Evolutionary conservation across 2,113 vertebrate genomes (phyloP), one percentile per base, ranked within the genome.

Genomic region (Nothocercus nigrocapillus): DNA sequence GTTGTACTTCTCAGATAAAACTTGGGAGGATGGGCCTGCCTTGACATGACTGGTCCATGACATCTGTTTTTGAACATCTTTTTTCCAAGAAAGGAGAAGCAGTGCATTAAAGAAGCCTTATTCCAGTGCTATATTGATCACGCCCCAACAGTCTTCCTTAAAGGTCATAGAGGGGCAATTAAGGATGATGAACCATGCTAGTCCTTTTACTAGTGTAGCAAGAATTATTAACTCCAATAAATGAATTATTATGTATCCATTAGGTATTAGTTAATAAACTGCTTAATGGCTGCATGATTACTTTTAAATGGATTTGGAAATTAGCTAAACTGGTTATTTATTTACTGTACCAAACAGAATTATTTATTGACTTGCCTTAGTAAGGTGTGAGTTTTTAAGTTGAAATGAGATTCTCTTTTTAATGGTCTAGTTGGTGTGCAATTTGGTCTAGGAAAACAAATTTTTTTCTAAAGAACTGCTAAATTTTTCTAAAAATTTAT

Each of bases 271-370:
- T 88, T 91, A 74, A 75, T 44, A 76, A 94, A 54, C 61, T 68
- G 45, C 82, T 19, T 89, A 82, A 95, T 82, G 80, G 44, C 88
- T 94, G 68, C 84, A 8, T 56, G 93, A 93, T 92, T 86, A 56
- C 93, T 89, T 51, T 28, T 58, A 94, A 94, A 88, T 93, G 85
- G 78, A 83, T 90, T 89, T 94, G 92, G 74, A 94, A 89, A 66
- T 72, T 51, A 78, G 34, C 80, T 93, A 82, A 88, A 89, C 38
- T 90, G 80, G 88, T 94, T 94, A 95, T 91, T 94, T 95, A 95
- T 92, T 95, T 77, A 73, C 72, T 53, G 25, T 86, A 42, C 30
- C 36, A 61, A 92, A 79, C 34, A 80, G 47, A 34, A 58, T 90
- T 95, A 95, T 88, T 97, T 94, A 90, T 94, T 85, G 78, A 85